Conservation (phyloP, 2,888 invertebrate genomes). For the Smittia aterrima region DNA sequence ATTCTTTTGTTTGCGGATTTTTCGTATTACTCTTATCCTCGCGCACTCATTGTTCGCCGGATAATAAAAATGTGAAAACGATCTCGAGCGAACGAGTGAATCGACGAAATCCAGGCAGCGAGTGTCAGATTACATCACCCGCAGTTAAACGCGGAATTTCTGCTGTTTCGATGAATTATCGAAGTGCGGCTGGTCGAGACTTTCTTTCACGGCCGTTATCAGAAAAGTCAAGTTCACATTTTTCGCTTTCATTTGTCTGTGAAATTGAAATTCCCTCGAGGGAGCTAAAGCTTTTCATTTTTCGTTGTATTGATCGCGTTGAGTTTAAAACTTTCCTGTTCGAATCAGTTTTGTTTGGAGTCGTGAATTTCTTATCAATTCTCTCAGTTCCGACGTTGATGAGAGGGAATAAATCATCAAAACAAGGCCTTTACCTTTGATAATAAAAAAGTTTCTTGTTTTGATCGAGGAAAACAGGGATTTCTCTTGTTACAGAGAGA, state of each 20-base stretch:
- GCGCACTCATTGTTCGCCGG: neutral
- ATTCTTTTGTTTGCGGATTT: neutral
- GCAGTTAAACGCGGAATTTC: neutral
- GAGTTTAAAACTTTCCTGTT: too few species aligned
- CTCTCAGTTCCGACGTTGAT: too few species aligned
- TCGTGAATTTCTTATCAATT: too few species aligned
- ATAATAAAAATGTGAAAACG: too few species aligned
- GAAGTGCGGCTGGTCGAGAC: neutral
- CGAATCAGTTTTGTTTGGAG: too few species aligned
- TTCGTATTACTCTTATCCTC: neutral
- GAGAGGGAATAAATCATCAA: too few species aligned
- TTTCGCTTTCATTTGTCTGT: too few species aligned
- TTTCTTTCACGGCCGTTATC: neutral
- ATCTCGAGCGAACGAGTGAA: neutral
- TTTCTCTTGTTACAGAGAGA: too few species aligned
- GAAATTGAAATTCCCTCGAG: too few species aligned
- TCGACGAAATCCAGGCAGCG: neutral
- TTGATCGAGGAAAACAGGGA: too few species aligned
- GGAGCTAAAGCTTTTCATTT: neutral
- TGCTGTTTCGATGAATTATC: neutral
- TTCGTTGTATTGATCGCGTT: neutral
- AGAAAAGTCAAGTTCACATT: constrained; percentile 34
- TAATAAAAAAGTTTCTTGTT: too few species aligned
- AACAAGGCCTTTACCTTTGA: too few species aligned
- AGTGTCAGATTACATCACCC: constrained; percentile 2